These are phyloP conservation scores for Carcina quercana DNA, from an alignment of 2,888 invertebrate species.

Conservation along the genomic window DNA sequence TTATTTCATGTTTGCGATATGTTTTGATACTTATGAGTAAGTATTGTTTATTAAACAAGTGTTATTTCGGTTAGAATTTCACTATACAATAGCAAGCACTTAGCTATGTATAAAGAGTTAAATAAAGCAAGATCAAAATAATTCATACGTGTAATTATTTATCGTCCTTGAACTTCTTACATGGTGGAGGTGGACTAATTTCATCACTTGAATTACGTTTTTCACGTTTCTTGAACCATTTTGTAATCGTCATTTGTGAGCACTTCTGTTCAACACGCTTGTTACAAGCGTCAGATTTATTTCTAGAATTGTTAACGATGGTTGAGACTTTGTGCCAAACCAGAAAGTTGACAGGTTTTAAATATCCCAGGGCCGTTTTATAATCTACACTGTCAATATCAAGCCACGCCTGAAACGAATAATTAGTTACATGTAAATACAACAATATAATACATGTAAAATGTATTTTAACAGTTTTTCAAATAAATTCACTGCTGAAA, in stretches of 20 bases:
- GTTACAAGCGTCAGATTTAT: conserved; percentile 77
- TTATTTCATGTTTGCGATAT: too few species aligned
- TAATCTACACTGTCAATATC: conserved; percentile 71
- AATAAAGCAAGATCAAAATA: too few species aligned
- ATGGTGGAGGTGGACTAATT: conserved; percentile 16
- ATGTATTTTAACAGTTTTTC: too few species aligned
- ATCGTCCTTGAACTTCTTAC: conserved; percentile 29
- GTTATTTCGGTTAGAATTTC: too few species aligned
- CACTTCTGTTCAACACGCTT: conserved; percentile 49
- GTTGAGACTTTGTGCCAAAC: conserved; percentile 82
- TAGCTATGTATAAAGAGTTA: too few species aligned
- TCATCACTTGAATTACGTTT: conserved; percentile 39
- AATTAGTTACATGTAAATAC: neutral
- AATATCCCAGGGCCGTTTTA: conserved; percentile 64
- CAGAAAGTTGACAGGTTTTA: conserved; percentile 71
- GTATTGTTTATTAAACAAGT: too few species aligned
- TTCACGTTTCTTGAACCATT: conserved; percentile 47
- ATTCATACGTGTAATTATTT: too few species aligned
- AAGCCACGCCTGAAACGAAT: conserved; percentile 77
- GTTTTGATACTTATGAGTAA: too few species aligned
- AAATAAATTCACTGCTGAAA: too few species aligned
- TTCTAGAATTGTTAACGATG: conserved; percentile 80
- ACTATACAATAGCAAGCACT: too few species aligned
- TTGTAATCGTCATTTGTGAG: conserved; percentile 58
- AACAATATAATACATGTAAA: too few species aligned